Conservation (phyloP, 2,888 invertebrate species). For the Labia minor region DNA sequence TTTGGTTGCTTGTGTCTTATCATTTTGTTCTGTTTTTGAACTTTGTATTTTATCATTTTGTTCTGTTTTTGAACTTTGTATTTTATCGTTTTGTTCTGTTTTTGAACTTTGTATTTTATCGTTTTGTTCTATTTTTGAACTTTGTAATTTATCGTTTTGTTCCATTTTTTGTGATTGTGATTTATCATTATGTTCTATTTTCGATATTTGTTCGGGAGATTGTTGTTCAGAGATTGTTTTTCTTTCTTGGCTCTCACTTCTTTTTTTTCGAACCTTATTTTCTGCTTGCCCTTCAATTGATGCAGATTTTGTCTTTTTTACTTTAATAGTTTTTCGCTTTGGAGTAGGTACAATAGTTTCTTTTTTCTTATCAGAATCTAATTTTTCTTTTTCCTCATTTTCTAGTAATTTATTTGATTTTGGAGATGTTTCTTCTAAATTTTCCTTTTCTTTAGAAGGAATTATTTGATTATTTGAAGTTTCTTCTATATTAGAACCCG, state of each 20-base stretch:
- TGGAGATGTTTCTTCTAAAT: conserved; percentile 30
- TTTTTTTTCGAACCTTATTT: not conserved
- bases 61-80: no score
- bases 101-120: no score
- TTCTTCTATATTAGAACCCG: conserved; percentile 25
- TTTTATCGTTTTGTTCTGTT: no score
- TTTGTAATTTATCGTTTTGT: no score
- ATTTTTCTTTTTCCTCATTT: conserved; percentile 30
- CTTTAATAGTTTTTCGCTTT: conserved; percentile 26
- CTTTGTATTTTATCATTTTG: no score
- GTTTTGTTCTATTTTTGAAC: not conserved
- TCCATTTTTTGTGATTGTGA: not conserved
- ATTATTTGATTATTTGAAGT: conserved; percentile 22
- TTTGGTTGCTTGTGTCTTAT: no score
- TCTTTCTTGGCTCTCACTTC: not conserved
- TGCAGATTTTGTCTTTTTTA: conserved; percentile 28
- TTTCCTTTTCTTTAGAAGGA: conserved; percentile 27
- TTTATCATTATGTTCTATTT: not conserved
- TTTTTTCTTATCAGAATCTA: conserved; percentile 20
- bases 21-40: no score
- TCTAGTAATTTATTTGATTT: conserved; percentile 31
- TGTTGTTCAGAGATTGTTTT: conserved; percentile 16
- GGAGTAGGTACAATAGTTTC: conserved; percentile 28
- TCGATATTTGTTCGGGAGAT: conserved; percentile 30
- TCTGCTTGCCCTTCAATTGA: not conserved